Percentiles rank a stretch among this genome's conserved stretches.
phyloP scores from a whole-genome alignment of 1,140 invertebrate genomes.

The Bombyx mandarina region DNA sequence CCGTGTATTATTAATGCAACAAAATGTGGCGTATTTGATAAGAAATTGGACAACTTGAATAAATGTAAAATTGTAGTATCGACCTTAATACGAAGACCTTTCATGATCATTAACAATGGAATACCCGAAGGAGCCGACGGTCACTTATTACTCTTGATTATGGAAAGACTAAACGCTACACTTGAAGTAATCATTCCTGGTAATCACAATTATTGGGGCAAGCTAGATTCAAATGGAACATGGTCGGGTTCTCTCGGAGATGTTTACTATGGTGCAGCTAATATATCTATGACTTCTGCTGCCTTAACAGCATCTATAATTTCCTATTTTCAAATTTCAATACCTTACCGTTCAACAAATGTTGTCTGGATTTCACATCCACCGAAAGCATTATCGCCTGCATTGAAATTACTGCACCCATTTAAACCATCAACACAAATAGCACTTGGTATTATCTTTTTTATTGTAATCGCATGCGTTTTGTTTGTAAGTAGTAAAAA shows the following conservation, averaged over 20 bases:
- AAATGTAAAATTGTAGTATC: conserved; percentile 39
- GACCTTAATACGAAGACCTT: conserved; percentile 39
- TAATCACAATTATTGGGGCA: conserved; percentile 40
- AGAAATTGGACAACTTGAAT: conserved; percentile 42
- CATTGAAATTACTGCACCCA: conserved; percentile 43
- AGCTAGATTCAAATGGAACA: conserved; percentile 30
- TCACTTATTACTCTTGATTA: conserved; percentile 35
- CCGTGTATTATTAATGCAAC: too few species aligned
- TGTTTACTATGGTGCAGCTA: conserved; percentile 37
- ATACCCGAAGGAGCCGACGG: conserved; percentile 40
- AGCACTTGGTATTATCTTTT: conserved; percentile 26
- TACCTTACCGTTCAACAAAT: conserved; percentile 23
- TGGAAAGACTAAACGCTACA: conserved; percentile 33
- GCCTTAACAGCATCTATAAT: conserved; percentile 35
- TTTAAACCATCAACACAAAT: conserved; percentile 26
- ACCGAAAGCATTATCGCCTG: conserved; percentile 23
- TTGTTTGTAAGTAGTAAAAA: conserved; percentile 23
- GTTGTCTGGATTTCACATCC: conserved; percentile 46
- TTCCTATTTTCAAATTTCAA: conserved; percentile 41
- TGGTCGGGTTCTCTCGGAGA: conserved; percentile 51
- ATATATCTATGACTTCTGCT: conserved; percentile 54
- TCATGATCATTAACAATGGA: conserved; percentile 32
- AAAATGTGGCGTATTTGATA: conserved; percentile 20
- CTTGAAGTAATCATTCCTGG: conserved; percentile 37
- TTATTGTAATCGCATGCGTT: conserved; percentile 23